Evolutionary conservation across 2,888 invertebrate species (phyloP).

Genomic region (Apamea sordens): DNA sequence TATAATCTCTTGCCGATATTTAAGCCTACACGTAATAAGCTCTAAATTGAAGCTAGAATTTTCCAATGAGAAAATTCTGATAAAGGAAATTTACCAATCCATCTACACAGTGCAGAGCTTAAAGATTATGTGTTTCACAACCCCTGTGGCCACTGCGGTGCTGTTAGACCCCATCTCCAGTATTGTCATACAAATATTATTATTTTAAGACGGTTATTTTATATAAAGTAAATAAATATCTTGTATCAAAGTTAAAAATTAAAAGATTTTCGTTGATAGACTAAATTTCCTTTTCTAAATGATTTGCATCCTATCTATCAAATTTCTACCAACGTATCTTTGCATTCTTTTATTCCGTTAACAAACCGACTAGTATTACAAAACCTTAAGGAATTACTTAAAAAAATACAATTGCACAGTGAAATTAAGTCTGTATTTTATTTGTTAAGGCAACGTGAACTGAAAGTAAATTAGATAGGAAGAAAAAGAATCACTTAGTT

Average conservation of each 20-base stretch:
- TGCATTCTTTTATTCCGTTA: neutral
- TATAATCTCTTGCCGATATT: neutral
- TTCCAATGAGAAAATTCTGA: neutral
- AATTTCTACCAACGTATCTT: neutral
- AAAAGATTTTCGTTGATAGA: neutral
- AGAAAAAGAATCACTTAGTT: conserved; percentile 4
- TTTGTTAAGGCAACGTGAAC: conserved; percentile 9
- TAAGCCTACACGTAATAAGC: too few relatives aligned
- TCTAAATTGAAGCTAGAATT: neutral
- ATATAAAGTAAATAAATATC: neutral
- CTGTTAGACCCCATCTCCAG: neutral
- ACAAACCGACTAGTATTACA: neutral
- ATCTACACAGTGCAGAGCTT: neutral
- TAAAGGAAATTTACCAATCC: neutral
- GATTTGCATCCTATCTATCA: neutral
- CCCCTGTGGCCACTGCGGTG: neutral
- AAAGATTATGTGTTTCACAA: neutral
- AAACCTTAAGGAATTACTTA: conserved; percentile 5
- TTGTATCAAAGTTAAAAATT: neutral
- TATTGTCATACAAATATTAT: neutral
- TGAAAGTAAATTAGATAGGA: conserved; percentile 22
- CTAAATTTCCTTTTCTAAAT: too few relatives aligned
- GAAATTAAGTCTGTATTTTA: conserved; percentile 12
- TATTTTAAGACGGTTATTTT: neutral
- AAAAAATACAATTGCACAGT: neutral